Conservation (phyloP, 1,140 invertebrate genomes). For the Agraylea sexmaculata region DNA sequence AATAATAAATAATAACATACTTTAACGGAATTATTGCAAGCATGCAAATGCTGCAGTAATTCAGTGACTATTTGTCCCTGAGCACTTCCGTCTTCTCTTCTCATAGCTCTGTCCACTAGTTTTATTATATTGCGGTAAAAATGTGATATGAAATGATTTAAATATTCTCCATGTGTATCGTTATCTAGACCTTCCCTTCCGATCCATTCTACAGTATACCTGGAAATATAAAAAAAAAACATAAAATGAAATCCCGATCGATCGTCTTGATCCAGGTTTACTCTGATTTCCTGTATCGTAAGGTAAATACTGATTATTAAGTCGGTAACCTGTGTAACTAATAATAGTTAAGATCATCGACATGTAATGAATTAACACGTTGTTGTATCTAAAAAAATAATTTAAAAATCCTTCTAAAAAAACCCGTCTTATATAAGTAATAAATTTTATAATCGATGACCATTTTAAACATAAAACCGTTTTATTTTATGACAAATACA, state of each 20-base stretch:
- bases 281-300: no score
- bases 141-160: conserved; percentile 89
- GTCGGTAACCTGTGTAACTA: no score
- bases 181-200: conserved; percentile 86
- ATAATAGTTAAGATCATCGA: no score
- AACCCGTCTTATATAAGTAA: no score
- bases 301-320: no score
- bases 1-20: conserved; percentile 25
- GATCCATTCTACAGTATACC: conserved; percentile 95
- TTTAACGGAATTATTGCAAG: conserved; percentile 91
- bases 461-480: no score
- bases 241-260: conserved; percentile 3
- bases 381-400: no score
- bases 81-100: conserved; percentile 87
- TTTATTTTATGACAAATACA: no score
- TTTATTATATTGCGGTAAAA: conserved; percentile 93
- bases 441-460: no score
- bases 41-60: conserved; percentile 92
- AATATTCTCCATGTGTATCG: conserved; percentile 88
- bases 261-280: no score
- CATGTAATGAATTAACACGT: no score
- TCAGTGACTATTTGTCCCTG: conserved; percentile 92
- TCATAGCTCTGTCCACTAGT: conserved; percentile 82
- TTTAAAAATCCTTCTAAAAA: not conserved
- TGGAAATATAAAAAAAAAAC: conserved; percentile 27